These are phyloP conservation scores for Psophia crepitans DNA, from an alignment of 2,113 vertebrate genomes.

Conservation along the genomic window DNA sequence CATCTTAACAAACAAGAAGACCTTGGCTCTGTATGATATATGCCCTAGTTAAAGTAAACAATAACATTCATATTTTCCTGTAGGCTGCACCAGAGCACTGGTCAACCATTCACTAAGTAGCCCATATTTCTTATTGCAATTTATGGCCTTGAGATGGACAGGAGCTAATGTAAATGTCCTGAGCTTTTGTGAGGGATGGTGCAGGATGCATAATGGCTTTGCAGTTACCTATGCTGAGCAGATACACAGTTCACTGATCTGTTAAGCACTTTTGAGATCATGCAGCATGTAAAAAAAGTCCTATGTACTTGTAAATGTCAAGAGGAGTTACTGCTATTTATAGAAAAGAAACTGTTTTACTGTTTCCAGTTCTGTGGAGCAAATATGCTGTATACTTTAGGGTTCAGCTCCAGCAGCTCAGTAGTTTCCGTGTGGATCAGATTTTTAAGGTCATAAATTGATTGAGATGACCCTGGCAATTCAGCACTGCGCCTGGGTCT, in stretches of 20 bases:
- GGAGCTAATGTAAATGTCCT: slow-evolving; percentile 22
- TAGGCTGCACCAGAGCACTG: slow-evolving; percentile 28
- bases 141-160: slow-evolving; percentile 12
- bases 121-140: slow-evolving; percentile 24
- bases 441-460: slow-evolving; percentile 73
- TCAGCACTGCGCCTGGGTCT: slow-evolving; percentile 5
- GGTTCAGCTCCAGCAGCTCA: slow-evolving; percentile 59
- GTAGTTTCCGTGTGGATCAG: slow-evolving; percentile 21
- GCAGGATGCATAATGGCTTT: background rate
- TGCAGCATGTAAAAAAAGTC: slow-evolving; percentile 53
- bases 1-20: slow-evolving; percentile 6
- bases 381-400: slow-evolving; percentile 58
- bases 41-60: slow-evolving; percentile 57
- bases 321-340: slow-evolving; percentile 75
- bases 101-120: slow-evolving; percentile 42
- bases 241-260: slow-evolving; percentile 48
- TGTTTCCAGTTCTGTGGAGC: slow-evolving; percentile 69
- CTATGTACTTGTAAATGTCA: slow-evolving; percentile 75
- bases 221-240: background rate
- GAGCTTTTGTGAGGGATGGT: slow-evolving; percentile 11
- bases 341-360: slow-evolving; percentile 71
- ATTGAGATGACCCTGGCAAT: slow-evolving; percentile 61
- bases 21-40: slow-evolving; percentile 29
- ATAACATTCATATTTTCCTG: slow-evolving; percentile 47
- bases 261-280: slow-evolving; percentile 41